phyloP scores from a whole-genome alignment of 2,113 vertebrate genomes.

The Dendropsophus ebraccatus region DNA sequence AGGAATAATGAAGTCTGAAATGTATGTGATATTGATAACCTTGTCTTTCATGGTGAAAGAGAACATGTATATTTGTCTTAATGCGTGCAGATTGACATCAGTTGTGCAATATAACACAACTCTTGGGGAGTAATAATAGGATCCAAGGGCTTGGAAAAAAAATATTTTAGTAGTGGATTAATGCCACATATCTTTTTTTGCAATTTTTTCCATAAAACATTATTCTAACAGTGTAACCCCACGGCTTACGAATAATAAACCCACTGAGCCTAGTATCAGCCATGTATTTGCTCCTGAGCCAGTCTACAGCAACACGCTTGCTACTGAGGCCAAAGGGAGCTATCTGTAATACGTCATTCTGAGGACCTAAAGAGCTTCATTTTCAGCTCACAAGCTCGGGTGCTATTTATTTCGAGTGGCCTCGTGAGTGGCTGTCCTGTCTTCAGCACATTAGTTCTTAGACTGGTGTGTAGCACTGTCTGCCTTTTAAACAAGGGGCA shows the following conservation, averaged over 20 bases:
- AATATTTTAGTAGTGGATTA: conserved; percentile 13
- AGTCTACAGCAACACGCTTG: neutral
- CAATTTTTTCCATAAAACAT: neutral
- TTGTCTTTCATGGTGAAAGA: conserved; percentile 13
- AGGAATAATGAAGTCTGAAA: conserved; percentile 31
- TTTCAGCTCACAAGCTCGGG: conserved; percentile 17
- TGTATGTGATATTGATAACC: conserved; percentile 30
- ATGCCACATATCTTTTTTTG: neutral
- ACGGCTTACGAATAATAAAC: neutral
- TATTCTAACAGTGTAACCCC: neutral
- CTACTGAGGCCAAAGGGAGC: neutral
- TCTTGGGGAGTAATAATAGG: conserved; percentile 24
- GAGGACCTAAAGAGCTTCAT: neutral
- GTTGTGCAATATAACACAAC: conserved; percentile 19
- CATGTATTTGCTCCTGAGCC: conserved; percentile 8
- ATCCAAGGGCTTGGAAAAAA: neutral
- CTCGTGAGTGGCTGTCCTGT: conserved; percentile 7
- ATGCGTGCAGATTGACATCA: neutral
- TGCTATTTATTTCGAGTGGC: conserved; percentile 22
- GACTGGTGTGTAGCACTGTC: neutral
- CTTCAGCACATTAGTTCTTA: neutral
- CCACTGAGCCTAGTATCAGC: neutral
- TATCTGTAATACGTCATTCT: conserved; percentile 17
- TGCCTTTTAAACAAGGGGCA: neutral
- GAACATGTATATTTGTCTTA: neutral